These are phyloP conservation scores for Hipparchia sbordonii DNA, from an alignment of 2,888 invertebrate genomes.

Conservation along the genomic window DNA sequence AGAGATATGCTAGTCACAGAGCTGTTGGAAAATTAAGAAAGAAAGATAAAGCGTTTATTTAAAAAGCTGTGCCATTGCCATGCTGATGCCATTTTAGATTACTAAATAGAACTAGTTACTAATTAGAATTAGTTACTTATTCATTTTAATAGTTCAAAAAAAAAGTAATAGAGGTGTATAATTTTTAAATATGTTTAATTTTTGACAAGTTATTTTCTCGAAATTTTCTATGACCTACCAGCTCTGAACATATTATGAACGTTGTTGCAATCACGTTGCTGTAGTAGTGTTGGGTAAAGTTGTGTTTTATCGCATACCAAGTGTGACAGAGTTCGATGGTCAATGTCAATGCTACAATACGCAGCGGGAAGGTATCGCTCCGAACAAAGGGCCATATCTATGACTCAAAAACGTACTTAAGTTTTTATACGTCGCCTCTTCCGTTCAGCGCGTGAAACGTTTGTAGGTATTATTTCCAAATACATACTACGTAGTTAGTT, in stretches of 20 bases:
- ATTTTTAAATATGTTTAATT: not conserved
- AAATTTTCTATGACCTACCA: not conserved
- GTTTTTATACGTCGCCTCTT: too few species aligned
- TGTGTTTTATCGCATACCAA: constrained; percentile 46
- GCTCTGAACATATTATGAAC: constrained; percentile 2
- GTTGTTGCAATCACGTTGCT: constrained; percentile 32
- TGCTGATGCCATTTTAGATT: too few species aligned
- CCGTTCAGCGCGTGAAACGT: too few species aligned
- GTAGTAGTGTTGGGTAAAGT: constrained; percentile 44
- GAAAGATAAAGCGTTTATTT: too few species aligned
- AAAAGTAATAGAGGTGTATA: too few species aligned
- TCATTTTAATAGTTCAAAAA: too few species aligned
- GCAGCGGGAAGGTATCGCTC: constrained; percentile 42
- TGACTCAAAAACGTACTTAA: constrained; percentile 54
- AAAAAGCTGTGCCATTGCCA: too few species aligned
- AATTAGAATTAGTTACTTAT: too few species aligned
- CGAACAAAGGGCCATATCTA: constrained; percentile 55
- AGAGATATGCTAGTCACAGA: constrained; percentile 29
- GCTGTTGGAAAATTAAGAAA: not conserved
- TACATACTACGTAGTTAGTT: too few species aligned
- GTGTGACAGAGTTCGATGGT: constrained; percentile 51
- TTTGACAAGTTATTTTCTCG: not conserved
- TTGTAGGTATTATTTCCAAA: too few species aligned
- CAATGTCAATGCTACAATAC: constrained; percentile 63
- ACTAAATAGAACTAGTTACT: too few species aligned